Base-by-base conservation (phyloP, 2,888 invertebrate genomes). In the Argyresthia goedartella region DNA sequence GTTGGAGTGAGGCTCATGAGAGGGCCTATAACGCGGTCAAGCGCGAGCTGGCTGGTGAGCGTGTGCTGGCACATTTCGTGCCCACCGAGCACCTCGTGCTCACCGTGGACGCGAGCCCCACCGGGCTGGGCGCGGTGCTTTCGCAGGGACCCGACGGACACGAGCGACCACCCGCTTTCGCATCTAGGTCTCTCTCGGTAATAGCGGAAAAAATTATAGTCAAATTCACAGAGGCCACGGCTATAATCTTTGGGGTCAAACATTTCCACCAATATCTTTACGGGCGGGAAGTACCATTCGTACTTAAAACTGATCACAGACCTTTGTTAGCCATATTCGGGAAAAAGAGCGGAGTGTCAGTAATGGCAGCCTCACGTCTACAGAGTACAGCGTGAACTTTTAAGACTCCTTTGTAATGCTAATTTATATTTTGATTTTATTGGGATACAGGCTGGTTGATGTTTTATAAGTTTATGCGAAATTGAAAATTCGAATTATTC, bases 161-260 rank as follows among this genome's bases (percentile, higher is more conserved):
- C 10, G 50, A 50, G n/a, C 41, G 42, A 25, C 50, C 50, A 1
- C 11, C 59, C 4, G 54, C 56, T 1, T 60, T 54, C 44, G 59
- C 57, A 9, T 58, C 57, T 10, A 55, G 59, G 14, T 56, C 58
- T 0, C 46, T 60, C 7, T 56, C 50, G 11, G 1, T 55, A n/a
- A n/a, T 8, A 58, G 60, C 3, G 61, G 60, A 41, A 60, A 56
- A 42, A 51, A 48, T 4, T 63, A 63, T 34, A 52, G 60, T 7
- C 62, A 63, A 47, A 60, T 64, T 8, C 59, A 61, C 54, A 62
- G 60, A 65, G 41, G 65, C 63, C 0, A 60, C 62, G 0, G 62
- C 62, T 9, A 63, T 60, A 42, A 58, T 62, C 13, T 62, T 58
- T 45, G 61, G 60, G 0, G 58, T 61, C 1, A 44, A 59, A 1